phyloP scores from a whole-genome alignment of 2,888 invertebrate genomes.

The Ceratothoa steindachneri region DNA sequence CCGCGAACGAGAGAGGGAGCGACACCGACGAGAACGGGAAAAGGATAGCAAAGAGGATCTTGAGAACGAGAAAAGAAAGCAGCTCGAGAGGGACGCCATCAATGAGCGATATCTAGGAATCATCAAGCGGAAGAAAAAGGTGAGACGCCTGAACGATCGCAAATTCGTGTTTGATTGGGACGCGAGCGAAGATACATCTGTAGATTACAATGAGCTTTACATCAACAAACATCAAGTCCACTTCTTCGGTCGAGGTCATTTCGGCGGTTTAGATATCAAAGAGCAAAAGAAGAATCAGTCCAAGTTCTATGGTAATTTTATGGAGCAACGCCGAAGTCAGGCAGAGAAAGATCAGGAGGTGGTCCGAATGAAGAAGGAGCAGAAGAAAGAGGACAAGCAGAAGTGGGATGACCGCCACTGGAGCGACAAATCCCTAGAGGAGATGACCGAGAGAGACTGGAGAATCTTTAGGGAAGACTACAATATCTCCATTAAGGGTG shows the following conservation, averaged over 20 bases:
- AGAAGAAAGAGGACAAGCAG: slow-evolving; percentile 93
- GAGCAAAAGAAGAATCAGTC: slow-evolving; percentile 91
- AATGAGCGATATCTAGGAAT: slow-evolving; percentile 91
- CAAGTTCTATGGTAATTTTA: slow-evolving; percentile 90
- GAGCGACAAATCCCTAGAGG: slow-evolving; percentile 86
- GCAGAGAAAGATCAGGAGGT: slow-evolving; percentile 96
- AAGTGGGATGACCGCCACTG: slow-evolving; percentile 99
- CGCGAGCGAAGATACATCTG: slow-evolving; percentile 95
- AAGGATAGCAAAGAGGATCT: slow-evolving; percentile 47
- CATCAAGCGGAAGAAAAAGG: slow-evolving; percentile 56
- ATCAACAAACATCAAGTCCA: slow-evolving; percentile 91
- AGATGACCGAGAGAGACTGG: slow-evolving; percentile 99
- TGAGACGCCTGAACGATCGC: slow-evolving; percentile 88
- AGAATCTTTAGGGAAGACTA: slow-evolving; percentile 99
- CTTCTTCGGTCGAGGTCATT: slow-evolving; percentile 95
- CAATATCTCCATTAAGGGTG: slow-evolving; percentile 94
- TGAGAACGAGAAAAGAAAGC: slow-evolving; percentile 45
- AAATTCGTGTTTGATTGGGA: slow-evolving; percentile 99
- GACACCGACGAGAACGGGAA: slow-evolving; percentile 43
- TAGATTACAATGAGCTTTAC: slow-evolving; percentile 94
- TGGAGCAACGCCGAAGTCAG: slow-evolving; percentile 91
- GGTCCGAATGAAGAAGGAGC: slow-evolving; percentile 76
- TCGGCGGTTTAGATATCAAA: slow-evolving; percentile 97
- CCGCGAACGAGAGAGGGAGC: slow-evolving; percentile 49
- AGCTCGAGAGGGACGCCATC: slow-evolving; percentile 80